A percentile compares a stretch with the other conserved stretches of the same genome.
These are phyloP conservation scores for Lordiphosa clarofinis DNA, from an alignment of 1,140 invertebrate genomes.

Conservation along the genomic window DNA sequence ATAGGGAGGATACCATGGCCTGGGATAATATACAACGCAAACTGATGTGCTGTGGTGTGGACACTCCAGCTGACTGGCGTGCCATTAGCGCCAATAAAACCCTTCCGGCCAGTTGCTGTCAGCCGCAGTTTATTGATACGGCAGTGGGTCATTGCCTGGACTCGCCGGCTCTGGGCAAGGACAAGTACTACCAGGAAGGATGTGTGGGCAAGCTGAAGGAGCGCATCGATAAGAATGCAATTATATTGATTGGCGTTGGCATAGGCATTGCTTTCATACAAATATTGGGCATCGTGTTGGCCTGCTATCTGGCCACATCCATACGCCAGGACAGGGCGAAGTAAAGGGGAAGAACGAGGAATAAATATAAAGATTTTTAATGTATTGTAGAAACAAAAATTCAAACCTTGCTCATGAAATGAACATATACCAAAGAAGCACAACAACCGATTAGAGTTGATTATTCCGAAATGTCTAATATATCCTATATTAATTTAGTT, in stretches of 20 bases:
- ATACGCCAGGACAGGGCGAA: conserved; percentile 81
- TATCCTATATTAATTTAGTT: too few relatives aligned
- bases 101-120: conserved; percentile 87
- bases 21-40: conserved; percentile 85
- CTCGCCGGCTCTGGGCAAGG: conserved; percentile 60
- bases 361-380: conserved; percentile 2
- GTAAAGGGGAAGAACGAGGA: conserved; percentile 15
- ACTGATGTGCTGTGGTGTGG: conserved; percentile 90
- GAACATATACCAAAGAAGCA: conserved; percentile 16
- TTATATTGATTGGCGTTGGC: conserved; percentile 83
- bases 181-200: conserved; percentile 78
- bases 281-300: conserved; percentile 82
- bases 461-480: not conserved
- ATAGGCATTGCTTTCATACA: conserved; percentile 84
- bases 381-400: conserved; percentile 6
- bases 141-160: conserved; percentile 61
- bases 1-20: conserved; percentile 81
- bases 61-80: conserved; percentile 85
- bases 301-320: conserved; percentile 82
- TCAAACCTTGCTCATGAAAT: conserved; percentile 20
- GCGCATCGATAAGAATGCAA: conserved; percentile 82
- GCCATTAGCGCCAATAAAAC: conserved; percentile 81
- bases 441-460: conserved; percentile 21
- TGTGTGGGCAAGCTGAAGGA: conserved; percentile 82
- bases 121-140: conserved; percentile 79